Percentiles rank a stretch among this genome's conserved stretches.
Evolutionary conservation across 2,113 vertebrate genomes (phyloP).

Genomic region (Nanorana parkeri): DNA sequence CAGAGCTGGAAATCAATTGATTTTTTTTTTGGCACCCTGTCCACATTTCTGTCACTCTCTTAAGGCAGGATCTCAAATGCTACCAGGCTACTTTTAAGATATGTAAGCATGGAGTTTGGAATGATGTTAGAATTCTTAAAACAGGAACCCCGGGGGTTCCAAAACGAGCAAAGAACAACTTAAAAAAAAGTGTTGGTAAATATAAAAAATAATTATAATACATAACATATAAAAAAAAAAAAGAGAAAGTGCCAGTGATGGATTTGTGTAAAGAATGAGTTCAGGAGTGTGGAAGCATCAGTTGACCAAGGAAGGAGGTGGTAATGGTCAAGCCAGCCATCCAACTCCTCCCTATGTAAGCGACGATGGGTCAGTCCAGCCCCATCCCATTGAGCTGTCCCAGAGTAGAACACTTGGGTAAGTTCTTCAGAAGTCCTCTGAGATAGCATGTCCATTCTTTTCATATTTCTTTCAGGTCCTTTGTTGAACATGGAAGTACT

Average conservation of each 20-base stretch:
- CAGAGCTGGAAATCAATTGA: not conserved
- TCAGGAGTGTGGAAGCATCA: conserved; percentile 42
- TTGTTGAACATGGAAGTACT: conserved; percentile 48
- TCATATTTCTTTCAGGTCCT: conserved; percentile 18
- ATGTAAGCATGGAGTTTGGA: not conserved
- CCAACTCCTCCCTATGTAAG: not conserved
- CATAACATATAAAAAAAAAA: conserved; percentile 47
- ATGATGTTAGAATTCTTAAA: conserved; percentile 11
- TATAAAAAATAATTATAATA: conserved; percentile 58
- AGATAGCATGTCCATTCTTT: not conserved
- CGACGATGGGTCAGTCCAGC: conserved; percentile 47
- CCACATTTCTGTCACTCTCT: not conserved
- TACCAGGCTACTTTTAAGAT: conserved; percentile 3
- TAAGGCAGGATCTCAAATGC: not conserved
- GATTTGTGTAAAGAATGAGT: conserved; percentile 36
- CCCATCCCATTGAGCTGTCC: conserved; percentile 22
- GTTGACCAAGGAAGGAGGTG: conserved; percentile 14
- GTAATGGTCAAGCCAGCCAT: conserved; percentile 46
- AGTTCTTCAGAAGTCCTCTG: not conserved
- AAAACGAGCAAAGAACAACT: conserved; percentile 34
- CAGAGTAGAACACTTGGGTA: not conserved
- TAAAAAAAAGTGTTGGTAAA: conserved; percentile 53
- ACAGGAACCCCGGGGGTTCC: not conserved
- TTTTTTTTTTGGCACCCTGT: not conserved
- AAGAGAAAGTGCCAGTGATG: conserved; percentile 51